Percentiles rank a stretch among this genome's conserved stretches.
Conservation (phyloP, 2,888 invertebrate species). For the Bombyx huttoni region DNA sequence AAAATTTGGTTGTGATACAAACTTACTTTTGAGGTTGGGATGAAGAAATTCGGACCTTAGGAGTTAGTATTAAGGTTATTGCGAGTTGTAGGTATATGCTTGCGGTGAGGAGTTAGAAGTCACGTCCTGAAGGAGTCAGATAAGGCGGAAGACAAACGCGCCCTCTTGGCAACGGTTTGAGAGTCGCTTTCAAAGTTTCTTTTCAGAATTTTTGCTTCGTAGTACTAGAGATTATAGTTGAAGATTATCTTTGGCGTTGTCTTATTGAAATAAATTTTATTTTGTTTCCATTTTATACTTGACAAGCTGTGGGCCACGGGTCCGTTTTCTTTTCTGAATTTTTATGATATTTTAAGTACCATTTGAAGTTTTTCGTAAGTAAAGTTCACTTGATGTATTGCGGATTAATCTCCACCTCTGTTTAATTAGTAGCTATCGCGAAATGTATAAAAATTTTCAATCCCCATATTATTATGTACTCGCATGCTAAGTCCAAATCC, state of each 20-base stretch:
- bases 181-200: slow-evolving; percentile 14
- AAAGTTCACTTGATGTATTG: too few species aligned
- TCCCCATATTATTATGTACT: too few species aligned
- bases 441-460: too few species aligned
- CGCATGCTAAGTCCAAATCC: too few species aligned
- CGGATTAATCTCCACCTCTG: too few species aligned
- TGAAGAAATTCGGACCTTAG: slow-evolving; percentile 10
- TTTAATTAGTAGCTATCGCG: too few species aligned
- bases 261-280: background rate
- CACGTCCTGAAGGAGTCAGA: slow-evolving; percentile 34
- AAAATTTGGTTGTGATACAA: slow-evolving; percentile 6
- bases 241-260: background rate
- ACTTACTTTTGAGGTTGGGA: slow-evolving; percentile 4
- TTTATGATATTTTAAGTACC: too few species aligned
- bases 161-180: slow-evolving; percentile 24
- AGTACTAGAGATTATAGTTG: slow-evolving; percentile 1
- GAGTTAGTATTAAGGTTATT: slow-evolving; percentile 7
- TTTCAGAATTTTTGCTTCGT: slow-evolving; percentile 1
- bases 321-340: too few species aligned
- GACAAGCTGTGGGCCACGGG: too few species aligned
- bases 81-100: slow-evolving; percentile 6
- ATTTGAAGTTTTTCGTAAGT: too few species aligned
- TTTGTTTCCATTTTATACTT: background rate
- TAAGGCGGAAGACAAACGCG: slow-evolving; percentile 47
- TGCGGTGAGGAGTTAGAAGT: slow-evolving; percentile 25